phyloP scores from a whole-genome alignment of 2,888 invertebrate species.

The Blastobasis adustella region DNA sequence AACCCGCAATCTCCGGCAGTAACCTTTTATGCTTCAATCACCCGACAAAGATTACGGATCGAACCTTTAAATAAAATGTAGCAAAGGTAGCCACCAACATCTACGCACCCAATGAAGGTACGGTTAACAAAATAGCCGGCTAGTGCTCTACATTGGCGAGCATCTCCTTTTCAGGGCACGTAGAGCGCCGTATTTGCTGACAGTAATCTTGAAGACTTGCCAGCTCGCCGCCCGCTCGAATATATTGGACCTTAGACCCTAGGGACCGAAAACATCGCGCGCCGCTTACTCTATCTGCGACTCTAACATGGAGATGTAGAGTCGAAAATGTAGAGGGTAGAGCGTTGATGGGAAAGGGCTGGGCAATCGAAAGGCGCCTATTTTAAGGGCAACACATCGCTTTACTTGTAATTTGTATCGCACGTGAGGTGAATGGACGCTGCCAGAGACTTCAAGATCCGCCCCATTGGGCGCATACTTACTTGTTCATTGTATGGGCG shows the following conservation, averaged over 20 bases:
- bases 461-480: no score
- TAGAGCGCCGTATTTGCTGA: slow-evolving; percentile 54
- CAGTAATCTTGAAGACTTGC: slow-evolving; percentile 58
- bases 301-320: no score
- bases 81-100: no score
- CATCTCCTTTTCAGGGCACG: slow-evolving; percentile 48
- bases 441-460: not conserved
- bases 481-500: no score
- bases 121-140: slow-evolving; percentile 16
- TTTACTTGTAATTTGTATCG: slow-evolving; percentile 55
- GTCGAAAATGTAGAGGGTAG: slow-evolving; percentile 9
- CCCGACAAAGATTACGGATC: no score
- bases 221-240: slow-evolving; percentile 39
- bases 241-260: slow-evolving; percentile 56
- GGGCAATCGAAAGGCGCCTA: slow-evolving; percentile 48
- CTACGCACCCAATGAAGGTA: not conserved
- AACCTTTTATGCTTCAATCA: no score
- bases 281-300: no score
- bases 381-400: slow-evolving; percentile 52
- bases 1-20: no score
- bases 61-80: no score
- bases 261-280: slow-evolving; percentile 41
- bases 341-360: slow-evolving; percentile 47
- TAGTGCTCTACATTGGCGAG: slow-evolving; percentile 35
- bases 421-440: slow-evolving; percentile 1